Evolutionary conservation across 2,888 invertebrate species (phyloP), one percentile per base, ranked within the genome.

Genomic region (Ochropleura plecta): DNA sequence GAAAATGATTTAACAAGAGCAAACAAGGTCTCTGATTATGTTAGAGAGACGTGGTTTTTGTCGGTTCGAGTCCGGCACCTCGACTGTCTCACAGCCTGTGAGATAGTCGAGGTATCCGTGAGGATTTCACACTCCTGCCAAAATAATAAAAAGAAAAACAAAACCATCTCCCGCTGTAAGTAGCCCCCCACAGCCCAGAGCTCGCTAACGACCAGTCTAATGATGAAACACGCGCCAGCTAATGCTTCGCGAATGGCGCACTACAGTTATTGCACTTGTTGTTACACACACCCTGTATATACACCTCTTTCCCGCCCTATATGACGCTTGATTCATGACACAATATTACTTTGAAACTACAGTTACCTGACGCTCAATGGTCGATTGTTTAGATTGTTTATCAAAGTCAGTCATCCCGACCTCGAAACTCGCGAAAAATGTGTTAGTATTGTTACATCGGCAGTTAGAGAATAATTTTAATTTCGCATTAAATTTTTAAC

Each of bases 201-300:
- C 16, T 16, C 66, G 70, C 73, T 85, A 85, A 83, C 85, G 79
- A 85, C 74, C 68, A 60, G 78, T 73, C 78, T 85, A 85, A 85
- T 85, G 83, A 85, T 85, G 83, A 83, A 67, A 83, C 85, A 85
- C 74, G 76, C 78, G 73, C 77, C 20, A 67, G 46, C 78, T 84
- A 82, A 84, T 84, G 82, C 74, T 42, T 46, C 69, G 59, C 78
- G 70, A 73, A 70, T 78, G 75, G 70, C 60, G 72, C 76, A 67
- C 84, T 78, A 70, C 64, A 55, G 53, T 73, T 74, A 79, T 75
- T 78, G 72, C 82, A 65, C 79, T 72, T 62, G 73, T 72, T 74
- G 73, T 74, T 74, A 63, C 53, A 60, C 30, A 65, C 55, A 14
- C 3, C 20, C 51, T 9, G 12, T 57, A 46, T 46, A 12, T 20